Evolutionary conservation across 2,797 vertebrate species (phyloP).

Genomic region (Labroides dimidiatus): DNA sequence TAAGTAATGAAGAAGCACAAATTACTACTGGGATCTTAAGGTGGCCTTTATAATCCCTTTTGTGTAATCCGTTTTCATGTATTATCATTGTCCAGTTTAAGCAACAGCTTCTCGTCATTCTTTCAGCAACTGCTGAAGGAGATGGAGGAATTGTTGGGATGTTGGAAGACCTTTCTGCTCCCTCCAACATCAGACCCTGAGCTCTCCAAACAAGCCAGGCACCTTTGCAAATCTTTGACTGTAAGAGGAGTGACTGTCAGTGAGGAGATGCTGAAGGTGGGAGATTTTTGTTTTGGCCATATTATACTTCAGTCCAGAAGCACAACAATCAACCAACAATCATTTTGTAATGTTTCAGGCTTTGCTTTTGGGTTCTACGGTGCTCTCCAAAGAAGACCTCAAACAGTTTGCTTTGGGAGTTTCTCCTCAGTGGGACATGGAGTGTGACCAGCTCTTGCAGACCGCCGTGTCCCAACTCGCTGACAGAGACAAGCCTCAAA

Average conservation of each 20-base stretch:
- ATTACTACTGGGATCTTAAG: neutral
- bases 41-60: neutral
- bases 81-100: neutral
- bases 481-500: slow-evolving; percentile 46
- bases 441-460: slow-evolving; percentile 81
- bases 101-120: neutral
- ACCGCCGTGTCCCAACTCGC: slow-evolving; percentile 67
- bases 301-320: neutral
- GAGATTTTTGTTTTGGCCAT: neutral
- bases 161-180: slow-evolving; percentile 87
- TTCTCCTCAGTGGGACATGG: slow-evolving; percentile 68
- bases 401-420: slow-evolving; percentile 80
- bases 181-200: slow-evolving; percentile 75
- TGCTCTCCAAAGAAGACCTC: slow-evolving; percentile 81
- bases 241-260: slow-evolving; percentile 74
- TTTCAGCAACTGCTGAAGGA: slow-evolving; percentile 84
- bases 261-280: slow-evolving; percentile 86
- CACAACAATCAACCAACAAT: neutral
- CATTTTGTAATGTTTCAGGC: slow-evolving; percentile 72
- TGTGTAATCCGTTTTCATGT: neutral
- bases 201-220: slow-evolving; percentile 73
- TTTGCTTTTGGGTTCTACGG: slow-evolving; percentile 83
- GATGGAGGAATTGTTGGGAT: slow-evolving; percentile 87
- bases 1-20: slow-evolving; percentile 48
- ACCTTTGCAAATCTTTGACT: slow-evolving; percentile 71